Conservation (phyloP, 2,888 invertebrate species). For the Trilocha varians region DNA sequence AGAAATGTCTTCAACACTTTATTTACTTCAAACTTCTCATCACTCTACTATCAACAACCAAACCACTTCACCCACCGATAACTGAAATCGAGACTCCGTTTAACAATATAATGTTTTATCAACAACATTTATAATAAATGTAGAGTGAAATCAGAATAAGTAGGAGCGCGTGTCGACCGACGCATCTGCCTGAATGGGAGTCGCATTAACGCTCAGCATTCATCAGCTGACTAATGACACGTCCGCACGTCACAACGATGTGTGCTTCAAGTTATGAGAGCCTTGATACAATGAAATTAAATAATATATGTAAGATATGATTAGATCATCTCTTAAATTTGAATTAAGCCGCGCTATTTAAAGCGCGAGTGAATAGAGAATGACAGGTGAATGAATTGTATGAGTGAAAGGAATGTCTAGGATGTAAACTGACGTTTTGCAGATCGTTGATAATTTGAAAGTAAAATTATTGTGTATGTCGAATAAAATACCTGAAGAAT, state of each 20-base stretch:
- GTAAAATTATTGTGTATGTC: too few relatives aligned
- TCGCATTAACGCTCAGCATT: slow-evolving; percentile 65
- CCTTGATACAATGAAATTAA: background rate
- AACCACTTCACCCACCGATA: background rate
- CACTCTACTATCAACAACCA: too few relatives aligned
- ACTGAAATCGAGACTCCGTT: background rate
- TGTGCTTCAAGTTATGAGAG: slow-evolving; percentile 18
- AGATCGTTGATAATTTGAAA: too few relatives aligned
- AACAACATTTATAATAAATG: slow-evolving; percentile 20
- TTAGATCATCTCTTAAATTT: too few relatives aligned
- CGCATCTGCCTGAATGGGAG: slow-evolving; percentile 62
- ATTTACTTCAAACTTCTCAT: too few relatives aligned
- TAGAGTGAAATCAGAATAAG: slow-evolving; percentile 43
- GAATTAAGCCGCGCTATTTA: too few relatives aligned
- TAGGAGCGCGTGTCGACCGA: slow-evolving; percentile 44
- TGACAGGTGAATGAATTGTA: too few relatives aligned
- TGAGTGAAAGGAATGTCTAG: too few relatives aligned
- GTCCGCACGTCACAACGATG: slow-evolving; percentile 58
- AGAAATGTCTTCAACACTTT: too few relatives aligned
- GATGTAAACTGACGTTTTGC: too few relatives aligned
- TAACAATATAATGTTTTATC: background rate
- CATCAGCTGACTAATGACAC: slow-evolving; percentile 70
- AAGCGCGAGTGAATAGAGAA: too few relatives aligned
- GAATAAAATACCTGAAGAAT: too few relatives aligned
- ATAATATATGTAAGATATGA: background rate